Conservation (phyloP, 2,797 vertebrate species). For the Poeciliopsis gracilis region DNA sequence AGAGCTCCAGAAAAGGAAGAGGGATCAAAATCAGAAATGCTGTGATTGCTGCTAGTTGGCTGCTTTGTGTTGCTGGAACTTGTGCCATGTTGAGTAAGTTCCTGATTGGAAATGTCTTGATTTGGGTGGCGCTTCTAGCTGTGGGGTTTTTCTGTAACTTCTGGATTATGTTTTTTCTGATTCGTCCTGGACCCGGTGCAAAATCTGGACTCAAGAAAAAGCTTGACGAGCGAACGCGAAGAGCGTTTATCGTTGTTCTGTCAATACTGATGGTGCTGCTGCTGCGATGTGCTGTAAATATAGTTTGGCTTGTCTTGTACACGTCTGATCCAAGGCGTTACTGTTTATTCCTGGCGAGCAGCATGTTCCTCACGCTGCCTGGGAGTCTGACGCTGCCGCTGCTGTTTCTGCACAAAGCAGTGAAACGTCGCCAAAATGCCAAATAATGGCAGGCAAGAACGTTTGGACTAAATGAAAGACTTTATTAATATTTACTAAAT, state of each 20-base stretch:
- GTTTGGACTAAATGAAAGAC: background rate
- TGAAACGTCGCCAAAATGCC: background rate
- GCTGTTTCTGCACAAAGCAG: constrained; percentile 3
- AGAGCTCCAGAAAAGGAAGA: background rate
- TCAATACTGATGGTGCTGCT: background rate
- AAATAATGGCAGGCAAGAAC: background rate
- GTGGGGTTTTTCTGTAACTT: background rate
- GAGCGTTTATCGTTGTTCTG: background rate
- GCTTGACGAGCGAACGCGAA: background rate
- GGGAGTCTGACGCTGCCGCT: background rate
- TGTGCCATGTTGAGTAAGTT: fast-evolving
- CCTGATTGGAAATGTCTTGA: background rate
- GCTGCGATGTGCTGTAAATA: background rate
- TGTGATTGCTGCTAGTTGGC: background rate
- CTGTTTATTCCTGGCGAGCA: background rate
- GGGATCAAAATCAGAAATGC: background rate
- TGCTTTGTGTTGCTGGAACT: background rate
- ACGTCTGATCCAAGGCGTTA: fast-evolving
- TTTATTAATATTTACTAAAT: background rate
- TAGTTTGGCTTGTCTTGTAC: background rate
- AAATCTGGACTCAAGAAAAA: background rate
- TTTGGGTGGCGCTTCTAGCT: background rate
- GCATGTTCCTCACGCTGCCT: background rate
- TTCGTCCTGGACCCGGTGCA: background rate
- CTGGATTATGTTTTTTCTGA: background rate